Evolutionary conservation across 1,140 invertebrate genomes (phyloP), one percentile per base, ranked within the genome.

Genomic region (Xylocopa sonorina): DNA sequence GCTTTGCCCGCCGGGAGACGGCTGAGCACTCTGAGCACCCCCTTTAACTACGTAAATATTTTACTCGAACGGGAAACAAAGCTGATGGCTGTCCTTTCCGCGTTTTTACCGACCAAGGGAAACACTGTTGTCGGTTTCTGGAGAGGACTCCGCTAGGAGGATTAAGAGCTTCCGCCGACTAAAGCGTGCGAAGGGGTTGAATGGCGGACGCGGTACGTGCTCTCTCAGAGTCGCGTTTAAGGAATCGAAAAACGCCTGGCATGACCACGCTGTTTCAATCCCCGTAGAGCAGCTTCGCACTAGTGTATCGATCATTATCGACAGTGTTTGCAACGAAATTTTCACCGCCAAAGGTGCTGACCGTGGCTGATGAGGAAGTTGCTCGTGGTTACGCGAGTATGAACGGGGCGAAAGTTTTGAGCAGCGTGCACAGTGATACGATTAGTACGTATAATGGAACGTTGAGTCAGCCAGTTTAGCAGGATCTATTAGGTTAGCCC

Each of bases 1-100:
- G 21, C 32, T 2, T 18, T n/a, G 38, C 1, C 41, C 6, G 29
- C 6, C 6, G 43, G 12, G 24, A 3, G 46, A 43, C 38, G 24
- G 27, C n/a, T n/a, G n/a, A n/a, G n/a, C n/a, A n/a, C n/a, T n/a
- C n/a, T n/a, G n/a, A 29, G 41, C 24, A 41, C 63, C 71, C 53
- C 63, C 63, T 82, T 83, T 71, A 86, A 72, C 53, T 72, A 53
- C 57, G 76, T 80, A 80, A 84, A 84, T 84, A 83, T 84, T 83
- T 84, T 73, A 84, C 50, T 29, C 43, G 62, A 29, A 67, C 55
- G 62, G 53, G 55, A 62, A 71, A 69, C 68, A 43, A 46, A 83
- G 71, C 43, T 82, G 68, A 53, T 73, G 74, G 78, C 77, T 60
- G 71, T 53, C 75, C 55, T 79, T 63, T 58, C 34, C 55, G 18